Conservation (phyloP, 2,113 vertebrate species). For the Clarias magur region DNA sequence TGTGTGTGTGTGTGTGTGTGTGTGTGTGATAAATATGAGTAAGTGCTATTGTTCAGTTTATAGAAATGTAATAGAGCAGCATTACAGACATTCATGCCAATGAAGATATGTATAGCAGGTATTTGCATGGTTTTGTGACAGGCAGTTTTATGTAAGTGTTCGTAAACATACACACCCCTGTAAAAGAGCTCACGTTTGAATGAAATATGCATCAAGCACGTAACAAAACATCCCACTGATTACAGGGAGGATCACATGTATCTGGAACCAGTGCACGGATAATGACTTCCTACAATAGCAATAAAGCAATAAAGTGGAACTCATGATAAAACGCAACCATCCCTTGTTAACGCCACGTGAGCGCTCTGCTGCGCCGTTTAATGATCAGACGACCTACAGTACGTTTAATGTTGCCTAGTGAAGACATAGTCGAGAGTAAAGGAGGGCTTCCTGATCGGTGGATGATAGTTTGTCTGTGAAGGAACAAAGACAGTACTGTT, state of each 20-base stretch:
- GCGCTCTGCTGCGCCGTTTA: background rate
- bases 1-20: background rate
- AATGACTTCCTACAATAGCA: slow-evolving; percentile 18
- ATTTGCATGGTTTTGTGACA: background rate
- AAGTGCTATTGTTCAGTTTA: background rate
- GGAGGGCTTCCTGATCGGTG: background rate
- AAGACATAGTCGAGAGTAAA: background rate
- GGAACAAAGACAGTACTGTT: slow-evolving; percentile 11
- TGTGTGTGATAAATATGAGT: background rate
- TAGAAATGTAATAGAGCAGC: background rate
- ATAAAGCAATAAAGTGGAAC: slow-evolving; percentile 26
- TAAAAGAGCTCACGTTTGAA: background rate
- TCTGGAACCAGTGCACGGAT: background rate
- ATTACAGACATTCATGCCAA: background rate
- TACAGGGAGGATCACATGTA: slow-evolving; percentile 8
- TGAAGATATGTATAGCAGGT: background rate
- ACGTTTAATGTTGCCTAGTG: background rate
- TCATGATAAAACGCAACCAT: background rate
- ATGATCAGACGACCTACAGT: background rate
- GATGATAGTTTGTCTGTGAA: background rate
- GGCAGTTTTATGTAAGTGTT: background rate
- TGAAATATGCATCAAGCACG: slow-evolving; percentile 5
- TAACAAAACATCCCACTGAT: slow-evolving; percentile 28
- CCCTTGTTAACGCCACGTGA: background rate
- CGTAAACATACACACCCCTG: background rate